Conservation (phyloP, 2,888 invertebrate species). For the Willowsia nigromaculata region DNA sequence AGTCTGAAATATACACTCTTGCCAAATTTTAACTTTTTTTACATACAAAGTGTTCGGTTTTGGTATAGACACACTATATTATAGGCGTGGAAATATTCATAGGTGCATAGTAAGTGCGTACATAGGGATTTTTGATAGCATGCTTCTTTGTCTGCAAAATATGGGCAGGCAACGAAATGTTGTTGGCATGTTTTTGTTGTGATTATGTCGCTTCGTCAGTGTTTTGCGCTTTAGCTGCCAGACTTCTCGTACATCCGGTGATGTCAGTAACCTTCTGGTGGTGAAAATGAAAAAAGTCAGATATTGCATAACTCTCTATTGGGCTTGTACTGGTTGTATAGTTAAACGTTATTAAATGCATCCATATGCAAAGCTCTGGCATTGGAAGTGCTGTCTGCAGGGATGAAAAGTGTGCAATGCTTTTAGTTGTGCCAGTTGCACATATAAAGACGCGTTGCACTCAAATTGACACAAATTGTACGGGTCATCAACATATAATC, state of each 20-base stretch:
- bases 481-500: not conserved
- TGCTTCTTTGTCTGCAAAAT: conserved; percentile 26
- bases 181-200: not conserved
- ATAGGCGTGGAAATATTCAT: not conserved
- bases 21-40: conserved; percentile 20
- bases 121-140: conserved; percentile 1
- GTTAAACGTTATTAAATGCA: not conserved
- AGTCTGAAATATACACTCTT: not conserved
- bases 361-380: not conserved
- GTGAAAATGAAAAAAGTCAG: conserved; percentile 9
- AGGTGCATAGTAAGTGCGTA: not conserved
- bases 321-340: not conserved
- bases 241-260: conserved; percentile 7
- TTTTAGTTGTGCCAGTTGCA: not conserved
- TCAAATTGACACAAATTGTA: not conserved
- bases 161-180: conserved; percentile 17
- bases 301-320: conserved; percentile 4
- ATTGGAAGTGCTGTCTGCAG: not conserved
- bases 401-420: not conserved
- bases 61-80: not conserved
- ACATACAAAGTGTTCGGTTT: too few relatives aligned
- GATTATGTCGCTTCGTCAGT: conserved; percentile 6
- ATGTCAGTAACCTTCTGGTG: conserved; percentile 66
- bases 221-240: not conserved
- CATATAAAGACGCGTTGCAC: not conserved